Evolutionary conservation across 2,888 invertebrate species (phyloP).

Genomic region (Hirtodrosophila cameraria): DNA sequence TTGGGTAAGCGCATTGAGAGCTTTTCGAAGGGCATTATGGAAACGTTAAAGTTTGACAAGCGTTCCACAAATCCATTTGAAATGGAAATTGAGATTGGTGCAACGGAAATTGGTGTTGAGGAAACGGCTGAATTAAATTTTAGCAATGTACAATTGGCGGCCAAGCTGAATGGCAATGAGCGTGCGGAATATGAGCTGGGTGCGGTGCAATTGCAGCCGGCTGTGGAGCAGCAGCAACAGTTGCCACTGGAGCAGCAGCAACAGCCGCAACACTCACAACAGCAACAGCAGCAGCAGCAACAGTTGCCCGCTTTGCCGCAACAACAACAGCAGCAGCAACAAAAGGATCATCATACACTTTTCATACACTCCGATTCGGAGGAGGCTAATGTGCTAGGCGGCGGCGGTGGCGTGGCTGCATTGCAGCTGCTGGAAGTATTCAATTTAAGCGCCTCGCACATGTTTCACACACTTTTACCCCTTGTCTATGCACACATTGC

Average conservation of each 20-base stretch:
- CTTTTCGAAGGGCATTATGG: conserved; percentile 84
- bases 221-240: conserved; percentile 19
- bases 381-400: conserved; percentile 64
- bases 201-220: conserved; percentile 55
- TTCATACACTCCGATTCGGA: conserved; percentile 81
- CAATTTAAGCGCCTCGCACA: conserved; percentile 82
- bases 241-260: conserved; percentile 21
- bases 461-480: conserved; percentile 92
- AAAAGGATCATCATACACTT: no score
- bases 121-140: conserved; percentile 82
- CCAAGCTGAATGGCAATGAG: conserved; percentile 83
- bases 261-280: conserved; percentile 18
- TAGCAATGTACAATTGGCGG: conserved; percentile 81
- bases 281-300: conserved; percentile 12
- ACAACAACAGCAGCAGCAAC: conserved; percentile 30
- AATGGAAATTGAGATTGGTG: conserved; percentile 84
- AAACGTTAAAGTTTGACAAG: conserved; percentile 84
- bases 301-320: conserved; percentile 13
- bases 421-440: conserved; percentile 83
- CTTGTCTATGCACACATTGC: conserved; percentile 93
- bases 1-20: conserved; percentile 84
- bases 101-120: conserved; percentile 83
- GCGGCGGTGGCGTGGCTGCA: conserved; percentile 60
- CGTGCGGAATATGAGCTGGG: conserved; percentile 80
- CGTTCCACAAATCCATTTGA: conserved; percentile 84